These are phyloP conservation scores for Catharus minimus DNA, from an alignment of 2,113 vertebrate species.

Conservation along the genomic window DNA sequence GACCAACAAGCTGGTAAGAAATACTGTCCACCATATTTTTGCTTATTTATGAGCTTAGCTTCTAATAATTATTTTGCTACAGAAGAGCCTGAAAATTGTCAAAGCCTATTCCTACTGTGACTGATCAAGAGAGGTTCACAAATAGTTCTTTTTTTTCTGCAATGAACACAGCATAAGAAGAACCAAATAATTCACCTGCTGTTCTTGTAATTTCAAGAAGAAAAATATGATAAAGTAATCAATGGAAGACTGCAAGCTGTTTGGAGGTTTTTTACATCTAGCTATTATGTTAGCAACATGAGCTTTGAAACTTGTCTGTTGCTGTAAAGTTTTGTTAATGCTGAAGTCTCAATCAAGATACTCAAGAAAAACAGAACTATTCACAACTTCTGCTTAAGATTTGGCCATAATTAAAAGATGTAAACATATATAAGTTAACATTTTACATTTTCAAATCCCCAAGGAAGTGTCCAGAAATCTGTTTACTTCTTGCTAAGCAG, in stretches of 20 bases:
- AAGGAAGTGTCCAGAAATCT: neutral
- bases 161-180: neutral
- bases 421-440: neutral
- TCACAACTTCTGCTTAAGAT: neutral
- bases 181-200: neutral
- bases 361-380: neutral
- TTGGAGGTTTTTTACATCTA: neutral
- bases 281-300: neutral
- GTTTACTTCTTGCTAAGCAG: neutral
- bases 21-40: neutral
- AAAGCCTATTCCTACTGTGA: neutral
- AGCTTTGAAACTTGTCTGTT: neutral
- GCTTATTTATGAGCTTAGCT: neutral
- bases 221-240: neutral
- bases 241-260: neutral
- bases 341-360: neutral
- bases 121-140: neutral
- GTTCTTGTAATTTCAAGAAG: neutral
- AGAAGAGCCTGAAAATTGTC: neutral
- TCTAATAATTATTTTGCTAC: neutral
- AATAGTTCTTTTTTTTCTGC: neutral
- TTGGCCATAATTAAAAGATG: neutral
- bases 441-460: neutral
- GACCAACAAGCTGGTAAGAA: accelerated
- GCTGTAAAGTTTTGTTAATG: neutral